Conservation (phyloP, 1,140 invertebrate species). For the Tribolium madens region DNA sequence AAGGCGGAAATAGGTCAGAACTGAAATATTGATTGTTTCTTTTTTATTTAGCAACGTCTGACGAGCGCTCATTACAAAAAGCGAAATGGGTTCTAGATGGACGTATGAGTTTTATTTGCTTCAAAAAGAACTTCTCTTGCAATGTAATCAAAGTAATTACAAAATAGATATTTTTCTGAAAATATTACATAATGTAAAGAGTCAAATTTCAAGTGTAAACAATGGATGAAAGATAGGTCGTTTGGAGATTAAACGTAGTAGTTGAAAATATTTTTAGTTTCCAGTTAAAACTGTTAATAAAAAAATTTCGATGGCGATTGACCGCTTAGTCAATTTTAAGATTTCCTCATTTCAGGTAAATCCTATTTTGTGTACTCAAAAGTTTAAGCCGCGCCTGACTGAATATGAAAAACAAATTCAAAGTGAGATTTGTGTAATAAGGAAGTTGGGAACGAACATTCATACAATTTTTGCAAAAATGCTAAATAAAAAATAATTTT, state of each 20-base stretch:
- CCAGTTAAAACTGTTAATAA: background rate
- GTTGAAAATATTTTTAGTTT: background rate
- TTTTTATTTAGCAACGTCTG: conserved; percentile 28
- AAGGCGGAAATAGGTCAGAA: conserved; percentile 11
- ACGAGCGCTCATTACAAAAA: conserved; percentile 14
- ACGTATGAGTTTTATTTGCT: conserved; percentile 13
- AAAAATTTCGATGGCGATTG: background rate
- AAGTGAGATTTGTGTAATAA: conserved; percentile 19
- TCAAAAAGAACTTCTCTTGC: background rate
- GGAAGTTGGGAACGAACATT: conserved; percentile 16
- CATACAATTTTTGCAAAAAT: conserved; percentile 27
- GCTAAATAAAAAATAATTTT: conserved; percentile 44
- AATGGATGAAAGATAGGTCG: background rate
- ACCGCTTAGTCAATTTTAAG: background rate
- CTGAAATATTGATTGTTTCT: conserved; percentile 36
- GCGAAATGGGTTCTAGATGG: background rate
- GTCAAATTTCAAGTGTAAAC: background rate
- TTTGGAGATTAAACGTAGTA: background rate
- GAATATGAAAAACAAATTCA: conserved; percentile 4
- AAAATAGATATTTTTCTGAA: no score
- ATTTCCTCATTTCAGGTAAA: conserved; percentile 8
- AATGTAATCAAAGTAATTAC: background rate
- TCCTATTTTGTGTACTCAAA: conserved; percentile 18
- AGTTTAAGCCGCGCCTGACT: background rate
- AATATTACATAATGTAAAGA: background rate